Conservation (phyloP, 2,113 vertebrate species). For the Fulmarus glacialis region DNA sequence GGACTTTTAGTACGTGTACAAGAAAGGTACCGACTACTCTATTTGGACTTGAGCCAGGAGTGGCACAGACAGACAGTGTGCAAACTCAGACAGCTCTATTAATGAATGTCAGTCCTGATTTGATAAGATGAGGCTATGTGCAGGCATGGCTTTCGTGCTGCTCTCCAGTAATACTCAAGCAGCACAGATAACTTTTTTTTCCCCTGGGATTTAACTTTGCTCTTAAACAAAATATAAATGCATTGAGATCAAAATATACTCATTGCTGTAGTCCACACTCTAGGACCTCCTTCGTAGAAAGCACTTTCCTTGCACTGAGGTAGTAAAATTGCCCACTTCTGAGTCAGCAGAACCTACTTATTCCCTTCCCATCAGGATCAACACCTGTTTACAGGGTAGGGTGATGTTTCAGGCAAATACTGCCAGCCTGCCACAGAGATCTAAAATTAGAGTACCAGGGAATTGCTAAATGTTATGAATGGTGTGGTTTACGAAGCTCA, state of each 20-base stretch:
- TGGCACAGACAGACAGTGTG: neutral
- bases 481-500: constrained; percentile 57
- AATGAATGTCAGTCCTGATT: neutral
- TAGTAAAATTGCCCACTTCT: constrained; percentile 44
- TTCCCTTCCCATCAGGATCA: constrained; percentile 55
- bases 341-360: constrained; percentile 66
- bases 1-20: neutral
- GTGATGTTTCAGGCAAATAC: constrained; percentile 50
- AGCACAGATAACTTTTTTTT: neutral
- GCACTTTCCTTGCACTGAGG: neutral
- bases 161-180: neutral
- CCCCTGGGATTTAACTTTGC: neutral
- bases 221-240: neutral
- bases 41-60: neutral
- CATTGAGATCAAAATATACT: neutral
- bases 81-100: neutral
- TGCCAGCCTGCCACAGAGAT: constrained; percentile 31
- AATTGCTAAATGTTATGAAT: constrained; percentile 69
- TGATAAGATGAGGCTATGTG: neutral
- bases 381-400: constrained; percentile 51
- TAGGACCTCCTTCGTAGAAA: neutral
- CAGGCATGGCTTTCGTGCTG: neutral
- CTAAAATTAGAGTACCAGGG: constrained; percentile 61
- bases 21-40: neutral
- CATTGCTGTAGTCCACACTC: neutral